Base-by-base conservation (phyloP, 2,113 vertebrate genomes). In the Odontophorus gujanensis region DNA sequence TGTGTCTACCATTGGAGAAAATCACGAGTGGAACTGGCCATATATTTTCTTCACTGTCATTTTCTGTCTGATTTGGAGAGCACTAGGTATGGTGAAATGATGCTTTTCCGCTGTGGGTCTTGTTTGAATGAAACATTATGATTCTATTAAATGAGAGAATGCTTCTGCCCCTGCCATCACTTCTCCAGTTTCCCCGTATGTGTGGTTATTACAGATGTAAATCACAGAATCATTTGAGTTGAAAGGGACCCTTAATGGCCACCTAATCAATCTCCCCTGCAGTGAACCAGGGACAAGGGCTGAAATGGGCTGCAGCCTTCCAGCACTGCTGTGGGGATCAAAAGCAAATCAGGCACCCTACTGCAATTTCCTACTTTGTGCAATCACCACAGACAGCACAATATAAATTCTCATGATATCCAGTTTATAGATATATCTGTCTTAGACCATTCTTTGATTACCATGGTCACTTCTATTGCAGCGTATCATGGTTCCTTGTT, bases 51-150 rank as follows among this genome's bases (percentile, higher is more conserved):
- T 98, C 94, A 98, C 97, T 1, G 87, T 98, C 67, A 95, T 98
- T 79, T 98, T 98, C 96, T 99, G 98, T 58, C 97, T 98, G 55
- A 4, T 98, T 59, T 98, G 98, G 98, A 98, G 98, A 91, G 97
- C 98, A 6, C 90, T 97, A 42, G 98, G 98, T 98, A 98, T 66
- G 91, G 45, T 45, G 42, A 72, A 71, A 25, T 40, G 7, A 26
- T 40, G 16, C 61, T 40, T 38, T 62, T 38, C 19, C 28, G 57
- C 24, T 34, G 57, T 38, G 22, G 59, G 9, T 36, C 34, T 40
- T 40, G 36, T 18, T 40, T 40, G 61, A 71, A 6, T 32, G 55
- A 81, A 47, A 48, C n/a, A 2, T 47, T 17, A 17, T 13, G 34
- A 8, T 85, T 48, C 28, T 3, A 2, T 71, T 20, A 7, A 47